These are phyloP conservation scores for Tangachromis dhanisi DNA, from an alignment of 2,113 vertebrate genomes.

Conservation along the genomic window DNA sequence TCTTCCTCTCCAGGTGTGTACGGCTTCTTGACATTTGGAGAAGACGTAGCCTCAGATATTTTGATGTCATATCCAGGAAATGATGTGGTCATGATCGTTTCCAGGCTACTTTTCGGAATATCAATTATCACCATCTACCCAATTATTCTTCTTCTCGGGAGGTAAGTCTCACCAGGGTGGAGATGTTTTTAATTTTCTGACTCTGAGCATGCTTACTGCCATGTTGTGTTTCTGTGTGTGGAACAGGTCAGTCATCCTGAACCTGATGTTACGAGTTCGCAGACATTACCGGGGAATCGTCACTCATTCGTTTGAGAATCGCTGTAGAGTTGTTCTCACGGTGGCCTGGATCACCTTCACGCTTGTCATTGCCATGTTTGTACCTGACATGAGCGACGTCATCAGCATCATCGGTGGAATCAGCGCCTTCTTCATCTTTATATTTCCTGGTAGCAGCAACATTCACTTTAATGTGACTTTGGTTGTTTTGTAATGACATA, in stretches of 20 bases:
- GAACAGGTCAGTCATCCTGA: constrained; percentile 82
- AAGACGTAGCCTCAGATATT: constrained; percentile 79
- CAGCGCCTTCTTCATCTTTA: constrained; percentile 95
- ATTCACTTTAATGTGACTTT: neutral
- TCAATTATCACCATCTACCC: constrained; percentile 93
- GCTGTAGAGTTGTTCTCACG: constrained; percentile 72
- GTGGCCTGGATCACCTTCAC: constrained; percentile 81
- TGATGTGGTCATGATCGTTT: constrained; percentile 74
- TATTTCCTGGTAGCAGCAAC: constrained; percentile 82
- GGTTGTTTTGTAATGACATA: neutral
- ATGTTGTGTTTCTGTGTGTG: neutral
- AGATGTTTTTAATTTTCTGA: neutral
- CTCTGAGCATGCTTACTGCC: neutral
- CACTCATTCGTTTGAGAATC: constrained; percentile 49
- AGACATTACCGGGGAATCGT: neutral
- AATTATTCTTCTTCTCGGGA: constrained; percentile 87
- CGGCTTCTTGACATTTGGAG: constrained; percentile 87
- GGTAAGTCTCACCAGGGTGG: constrained; percentile 57
- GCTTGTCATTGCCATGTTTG: constrained; percentile 77
- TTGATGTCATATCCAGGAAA: constrained; percentile 90
- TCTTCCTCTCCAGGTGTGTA: constrained; percentile 75
- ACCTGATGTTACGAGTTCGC: constrained; percentile 66
- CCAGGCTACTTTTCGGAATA: constrained; percentile 84
- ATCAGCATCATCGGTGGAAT: constrained; percentile 86
- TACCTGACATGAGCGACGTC: constrained; percentile 86